Base-by-base conservation (phyloP, 2,888 invertebrate species). In the Nephrocerus scutellatus region DNA sequence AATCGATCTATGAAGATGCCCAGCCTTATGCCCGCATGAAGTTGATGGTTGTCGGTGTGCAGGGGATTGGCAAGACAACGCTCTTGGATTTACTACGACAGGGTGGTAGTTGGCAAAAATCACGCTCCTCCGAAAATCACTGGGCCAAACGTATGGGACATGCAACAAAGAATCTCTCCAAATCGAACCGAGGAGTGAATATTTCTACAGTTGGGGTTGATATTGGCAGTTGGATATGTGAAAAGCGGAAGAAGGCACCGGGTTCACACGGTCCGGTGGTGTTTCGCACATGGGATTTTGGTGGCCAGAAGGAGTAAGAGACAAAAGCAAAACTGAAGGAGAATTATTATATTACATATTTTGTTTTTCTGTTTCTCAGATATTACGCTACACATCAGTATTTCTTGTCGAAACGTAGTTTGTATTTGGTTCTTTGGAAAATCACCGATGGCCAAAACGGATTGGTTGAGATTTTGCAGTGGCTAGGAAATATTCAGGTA, bases 371-470 rank as follows among this genome's bases (percentile, higher is more conserved):
- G 31, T 43, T 2, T 44, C 39, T 4, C 20, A 80, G 80, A 60
- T 96, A 97, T 65, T 97, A 97, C 66, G 91, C 96, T 0, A 97
- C 97, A 0, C 97, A 97, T 73, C 96, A 97, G 64, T 98, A 98
- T 68, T 98, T 98, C 66, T 71, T 98, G 30, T 95, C 96, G 0
- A 88, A 92, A 43, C 76, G 97, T 10, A 92, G 95, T 48, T 71
- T 98, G 22, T 98, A 96, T 66, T 72, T 98, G 36, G 96, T 97
- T 2, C 79, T 96, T 4, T 98, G 97, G 96, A 80, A 83, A 53
- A 86, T 95, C 36, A 84, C 83, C 0, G 95, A 96, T 55, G 97
- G 97, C 0, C 79, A 89, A 58, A 77, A 78, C 51, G 97, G 95
- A 0, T 78, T 98, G 10, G 82, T 84, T 12, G 88, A 87, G 52